phyloP scores from a whole-genome alignment of 2,113 vertebrate species.

The Miniopterus natalensis region DNA sequence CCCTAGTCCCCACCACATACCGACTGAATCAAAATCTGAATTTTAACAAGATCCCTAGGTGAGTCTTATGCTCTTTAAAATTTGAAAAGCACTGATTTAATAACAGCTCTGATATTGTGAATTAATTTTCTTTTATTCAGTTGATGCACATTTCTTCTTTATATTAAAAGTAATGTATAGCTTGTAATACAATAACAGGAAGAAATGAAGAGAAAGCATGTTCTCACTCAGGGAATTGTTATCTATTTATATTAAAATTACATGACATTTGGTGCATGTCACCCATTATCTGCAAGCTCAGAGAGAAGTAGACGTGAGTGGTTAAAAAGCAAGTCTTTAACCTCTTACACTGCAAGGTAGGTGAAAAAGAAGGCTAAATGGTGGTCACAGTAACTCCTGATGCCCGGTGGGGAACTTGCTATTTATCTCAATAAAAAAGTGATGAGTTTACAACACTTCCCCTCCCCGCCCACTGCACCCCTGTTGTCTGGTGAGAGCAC shows the following conservation, averaged over 20 bases:
- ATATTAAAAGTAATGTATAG: slow-evolving; percentile 26
- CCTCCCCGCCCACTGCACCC: accelerated
- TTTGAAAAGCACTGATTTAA: slow-evolving; percentile 45
- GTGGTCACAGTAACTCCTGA: neutral
- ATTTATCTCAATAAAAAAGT: neutral
- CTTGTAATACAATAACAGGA: neutral
- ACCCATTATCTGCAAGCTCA: neutral
- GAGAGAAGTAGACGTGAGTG: neutral
- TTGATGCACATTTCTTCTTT: neutral
- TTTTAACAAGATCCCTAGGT: slow-evolving; percentile 37
- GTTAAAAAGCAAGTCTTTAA: slow-evolving; percentile 9
- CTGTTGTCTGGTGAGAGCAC: neutral
- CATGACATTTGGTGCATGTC: neutral
- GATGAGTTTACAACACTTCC: neutral
- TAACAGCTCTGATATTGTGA: neutral
- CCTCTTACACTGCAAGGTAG: neutral
- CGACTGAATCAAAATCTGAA: neutral
- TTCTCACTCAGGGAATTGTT: neutral
- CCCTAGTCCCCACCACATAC: neutral
- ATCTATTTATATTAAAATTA: slow-evolving; percentile 2
- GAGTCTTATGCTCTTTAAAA: neutral
- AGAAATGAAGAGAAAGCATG: neutral
- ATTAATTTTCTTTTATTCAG: slow-evolving; percentile 40
- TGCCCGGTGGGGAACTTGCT: neutral
- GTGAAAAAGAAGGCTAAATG: neutral